phyloP scores from a whole-genome alignment of 2,888 invertebrate species.

The Bimastos eiseni region DNA sequence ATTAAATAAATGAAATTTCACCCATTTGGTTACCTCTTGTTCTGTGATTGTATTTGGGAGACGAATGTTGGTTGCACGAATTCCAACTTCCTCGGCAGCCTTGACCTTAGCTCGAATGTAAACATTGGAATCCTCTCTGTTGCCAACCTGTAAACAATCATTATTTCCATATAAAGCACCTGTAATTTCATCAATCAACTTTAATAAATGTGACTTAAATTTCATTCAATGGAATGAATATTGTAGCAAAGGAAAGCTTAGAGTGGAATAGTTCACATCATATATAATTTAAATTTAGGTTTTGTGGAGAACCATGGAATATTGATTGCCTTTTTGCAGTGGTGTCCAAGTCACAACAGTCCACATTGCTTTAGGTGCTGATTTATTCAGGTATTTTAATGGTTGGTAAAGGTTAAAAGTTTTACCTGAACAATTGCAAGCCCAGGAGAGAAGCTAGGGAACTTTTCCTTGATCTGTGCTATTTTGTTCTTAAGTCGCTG shows the following conservation, averaged over 20 bases:
- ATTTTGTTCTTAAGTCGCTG: constrained; percentile 51
- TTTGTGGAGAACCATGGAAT: background rate
- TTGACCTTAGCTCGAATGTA: constrained; percentile 95
- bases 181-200: background rate
- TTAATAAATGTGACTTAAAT: background rate
- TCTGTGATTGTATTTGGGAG: constrained; percentile 81
- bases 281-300: background rate
- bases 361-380: too few relatives aligned
- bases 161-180: background rate
- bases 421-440: constrained; percentile 80
- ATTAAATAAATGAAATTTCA: background rate
- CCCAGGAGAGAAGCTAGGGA: constrained; percentile 70
- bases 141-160: constrained; percentile 78
- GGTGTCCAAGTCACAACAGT: too few relatives aligned
- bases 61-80: constrained; percentile 77
- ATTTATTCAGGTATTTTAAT: too few relatives aligned
- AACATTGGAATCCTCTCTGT: constrained; percentile 93
- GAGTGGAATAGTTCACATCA: background rate
- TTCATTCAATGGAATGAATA: background rate
- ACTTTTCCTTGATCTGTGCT: constrained; percentile 45
- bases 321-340: too few relatives aligned
- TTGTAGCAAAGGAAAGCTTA: background rate
- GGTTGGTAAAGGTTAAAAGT: background rate
- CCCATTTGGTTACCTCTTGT: constrained; percentile 58
- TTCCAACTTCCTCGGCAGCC: constrained; percentile 87